phyloP scores from a whole-genome alignment of 2,888 invertebrate genomes.

The Arctia plantaginis region DNA sequence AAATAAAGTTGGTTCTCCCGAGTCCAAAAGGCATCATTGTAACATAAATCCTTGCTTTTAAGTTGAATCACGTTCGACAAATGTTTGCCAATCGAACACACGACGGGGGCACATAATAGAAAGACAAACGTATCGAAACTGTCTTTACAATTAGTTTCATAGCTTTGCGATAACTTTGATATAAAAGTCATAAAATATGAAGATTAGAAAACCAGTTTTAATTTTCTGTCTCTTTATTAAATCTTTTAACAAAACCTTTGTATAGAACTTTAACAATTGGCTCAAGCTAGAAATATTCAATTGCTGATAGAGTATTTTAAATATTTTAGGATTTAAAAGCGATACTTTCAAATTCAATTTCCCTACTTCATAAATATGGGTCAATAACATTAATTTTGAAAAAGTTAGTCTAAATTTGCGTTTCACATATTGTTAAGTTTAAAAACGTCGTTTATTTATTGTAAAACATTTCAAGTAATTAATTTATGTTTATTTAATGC shows the following conservation, averaged over 20 bases:
- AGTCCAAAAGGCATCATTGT: slow-evolving; percentile 68
- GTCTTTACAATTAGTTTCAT: slow-evolving; percentile 64
- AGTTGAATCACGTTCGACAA: slow-evolving; percentile 81
- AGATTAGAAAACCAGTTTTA: background rate
- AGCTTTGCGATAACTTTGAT: slow-evolving; percentile 12
- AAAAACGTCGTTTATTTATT: too few relatives aligned
- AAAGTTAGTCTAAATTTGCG: too few relatives aligned
- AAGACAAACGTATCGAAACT: slow-evolving; percentile 74
- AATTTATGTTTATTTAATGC: too few relatives aligned
- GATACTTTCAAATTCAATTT: too few relatives aligned
- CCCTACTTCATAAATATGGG: too few relatives aligned
- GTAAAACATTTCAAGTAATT: too few relatives aligned
- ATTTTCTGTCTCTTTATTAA: background rate
- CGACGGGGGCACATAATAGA: slow-evolving; percentile 70
- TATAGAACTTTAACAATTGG: background rate
- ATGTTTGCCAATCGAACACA: slow-evolving; percentile 77
- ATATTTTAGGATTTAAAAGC: too few relatives aligned
- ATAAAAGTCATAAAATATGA: background rate
- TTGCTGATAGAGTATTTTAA: too few relatives aligned
- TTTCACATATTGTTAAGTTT: too few relatives aligned
- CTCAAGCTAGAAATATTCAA: too few relatives aligned
- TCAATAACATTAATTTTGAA: too few relatives aligned
- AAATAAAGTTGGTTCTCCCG: slow-evolving; percentile 69
- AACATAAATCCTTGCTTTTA: slow-evolving; percentile 76
- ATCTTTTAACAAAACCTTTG: background rate